Evolutionary conservation across 1,140 invertebrate genomes (phyloP), one percentile per base, ranked within the genome.

Genomic region (Drosophila willistoni): DNA sequence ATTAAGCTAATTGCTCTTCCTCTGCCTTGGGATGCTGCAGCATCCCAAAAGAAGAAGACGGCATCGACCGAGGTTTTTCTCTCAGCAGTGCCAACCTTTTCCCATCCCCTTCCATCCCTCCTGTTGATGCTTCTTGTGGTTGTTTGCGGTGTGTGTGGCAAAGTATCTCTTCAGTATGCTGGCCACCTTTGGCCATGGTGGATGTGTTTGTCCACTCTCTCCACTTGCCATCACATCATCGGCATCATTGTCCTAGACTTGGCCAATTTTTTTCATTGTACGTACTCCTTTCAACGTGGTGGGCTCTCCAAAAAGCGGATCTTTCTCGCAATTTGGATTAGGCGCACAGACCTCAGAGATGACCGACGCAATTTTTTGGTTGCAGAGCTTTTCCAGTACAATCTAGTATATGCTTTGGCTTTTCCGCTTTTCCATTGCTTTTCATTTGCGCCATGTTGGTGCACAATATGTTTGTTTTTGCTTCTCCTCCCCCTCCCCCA

Each of bases 311-410:
- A 87, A 90, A 90, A 90, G 87, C 87, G 87, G 87, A 90, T 90
- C 87, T 90, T 90, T 90, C 87, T 90, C 87, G 80, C 87, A 87
- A 87, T 81, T 90, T 77, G 71, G 79, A 90, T 64, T 82, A 90
- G 87, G 87, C 83, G 87, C 83, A 56, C 87, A 90, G 79, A 29
- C 39, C 44, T 19, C 3, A 51, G 44, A 51, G 44, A 22, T 9
- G 44, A 51, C 44, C 44, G n/a, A 34, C 29, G 6, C 19, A 12
- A 56, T 29, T 22, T 34, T 42, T 12, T 44, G 7, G 39, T 39
- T 25, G 51, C 64, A 47, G 39, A 62, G 79, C 68, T 79, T 87
- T 87, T 87, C 84, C 84, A 87, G 70, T 7, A 51, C 44, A 51
- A 51, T 51, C 44, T 51, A 51, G 36, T 39, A 51, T 51, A 51